Evolutionary conservation across 2,113 vertebrate genomes (phyloP).

Genomic region (Oryzias woworae): DNA sequence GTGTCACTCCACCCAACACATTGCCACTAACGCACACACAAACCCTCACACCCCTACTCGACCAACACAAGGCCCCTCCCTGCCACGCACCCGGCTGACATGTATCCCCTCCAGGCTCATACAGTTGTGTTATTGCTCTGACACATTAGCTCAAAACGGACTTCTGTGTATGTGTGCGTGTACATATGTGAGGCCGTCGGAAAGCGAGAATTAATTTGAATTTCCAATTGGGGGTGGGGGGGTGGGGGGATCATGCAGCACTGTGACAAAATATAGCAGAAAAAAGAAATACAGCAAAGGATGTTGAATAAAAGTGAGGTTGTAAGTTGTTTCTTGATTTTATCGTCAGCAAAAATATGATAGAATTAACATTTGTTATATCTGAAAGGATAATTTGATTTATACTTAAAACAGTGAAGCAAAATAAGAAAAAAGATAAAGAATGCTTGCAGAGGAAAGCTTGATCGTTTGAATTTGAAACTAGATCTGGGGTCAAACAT

Average conservation of each 20-base stretch:
- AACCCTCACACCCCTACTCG: constrained; percentile 56
- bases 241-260: not conserved
- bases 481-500: no score
- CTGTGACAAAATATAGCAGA: not conserved
- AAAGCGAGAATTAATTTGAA: not conserved
- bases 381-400: no score
- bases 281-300: not conserved
- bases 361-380: no score
- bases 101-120: constrained; percentile 56
- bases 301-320: no score
- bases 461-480: no score
- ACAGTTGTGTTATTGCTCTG: constrained; percentile 63
- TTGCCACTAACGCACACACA: constrained; percentile 21
- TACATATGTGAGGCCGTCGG: constrained; percentile 10
- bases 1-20: constrained; percentile 19
- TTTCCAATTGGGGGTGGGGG: not conserved
- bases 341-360: no score
- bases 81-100: constrained; percentile 62
- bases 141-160: constrained; percentile 63
- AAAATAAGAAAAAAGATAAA: no score
- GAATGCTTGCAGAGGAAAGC: no score
- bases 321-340: no score
- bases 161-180: constrained; percentile 36
- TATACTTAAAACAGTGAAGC: no score
- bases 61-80: constrained; percentile 51